Evolutionary conservation across 2,113 vertebrate species (phyloP), one percentile per base, ranked within the genome.

Genomic region (Burhinus oedicnemus): DNA sequence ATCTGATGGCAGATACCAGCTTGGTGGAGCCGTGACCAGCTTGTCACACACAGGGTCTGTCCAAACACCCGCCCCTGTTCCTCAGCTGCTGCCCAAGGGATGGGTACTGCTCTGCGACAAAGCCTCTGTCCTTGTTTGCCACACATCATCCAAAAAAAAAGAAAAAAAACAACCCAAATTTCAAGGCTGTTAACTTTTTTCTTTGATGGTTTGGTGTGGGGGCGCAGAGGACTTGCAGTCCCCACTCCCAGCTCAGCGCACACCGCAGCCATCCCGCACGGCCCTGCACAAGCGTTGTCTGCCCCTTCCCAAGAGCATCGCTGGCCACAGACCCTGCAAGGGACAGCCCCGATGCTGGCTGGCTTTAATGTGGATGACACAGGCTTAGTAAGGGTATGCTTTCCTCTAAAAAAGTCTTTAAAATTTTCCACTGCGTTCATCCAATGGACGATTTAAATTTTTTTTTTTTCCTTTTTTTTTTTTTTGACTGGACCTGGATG

Each of bases 181-280:
- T 66, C 26, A 29, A 54, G n/a, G n/a, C 57, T 47, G 23, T 20
- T 58, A 60, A 16, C 6, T 6, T 36, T 42, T 38, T 60, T n/a
- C 62, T 40, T n/a, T 1, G 12, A 15, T 0, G 1, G 57, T 65
- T 52, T 11, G 3, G 3, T 13, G 23, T 9, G 23, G 22, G 12
- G 30, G 17, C 10, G 30, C 23, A 22, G 20, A 5, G 57, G n/a
- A 8, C 22, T 51, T 58, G 4, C 12, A 4, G 9, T 5, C 15
- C 17, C n/a, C 11, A 18, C 21, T 32, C 6, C 45, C 17, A 30
- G 22, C 34, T 60, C 9, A 29, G 15, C 25, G 25, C 14, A 47
- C 1, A 0, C 52, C 1, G 3, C 34, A 15, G 34, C n/a, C 30
- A 0, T 19, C 3, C 1, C 22, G 23, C 8, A 4, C 1, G 3